A percentile compares a stretch with the other conserved stretches of the same genome.
phyloP scores from a whole-genome alignment of 2,113 vertebrate genomes.

The Eonycteris spelaea region DNA sequence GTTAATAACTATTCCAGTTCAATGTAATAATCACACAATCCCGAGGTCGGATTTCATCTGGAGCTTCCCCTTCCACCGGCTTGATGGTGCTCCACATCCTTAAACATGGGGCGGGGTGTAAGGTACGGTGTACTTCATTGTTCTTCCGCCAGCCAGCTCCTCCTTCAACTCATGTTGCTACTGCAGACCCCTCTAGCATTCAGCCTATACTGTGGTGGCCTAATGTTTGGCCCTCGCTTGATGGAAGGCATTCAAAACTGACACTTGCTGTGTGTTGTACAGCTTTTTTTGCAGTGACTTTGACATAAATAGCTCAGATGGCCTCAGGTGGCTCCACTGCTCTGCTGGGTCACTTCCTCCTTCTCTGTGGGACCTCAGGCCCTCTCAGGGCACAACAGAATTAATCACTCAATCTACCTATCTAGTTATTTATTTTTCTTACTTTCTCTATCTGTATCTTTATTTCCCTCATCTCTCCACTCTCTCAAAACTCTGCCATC shows the following conservation, averaged over 20 bases:
- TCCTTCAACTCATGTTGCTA: neutral
- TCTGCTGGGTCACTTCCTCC: neutral
- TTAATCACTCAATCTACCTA: neutral
- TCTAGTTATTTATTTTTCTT: neutral
- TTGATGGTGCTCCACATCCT: neutral
- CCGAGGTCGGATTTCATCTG: neutral
- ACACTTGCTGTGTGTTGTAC: neutral
- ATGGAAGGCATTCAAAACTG: neutral
- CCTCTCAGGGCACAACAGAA: rapidly evolving
- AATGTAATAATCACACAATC: neutral
- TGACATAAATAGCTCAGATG: too few relatives aligned
- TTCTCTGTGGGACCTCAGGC: neutral
- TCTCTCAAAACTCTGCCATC: neutral
- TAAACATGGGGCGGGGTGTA: rapidly evolving
- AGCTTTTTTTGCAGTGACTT: neutral
- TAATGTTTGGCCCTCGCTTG: neutral
- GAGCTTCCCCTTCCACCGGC: neutral
- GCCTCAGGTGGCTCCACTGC: neutral
- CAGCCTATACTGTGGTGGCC: neutral
- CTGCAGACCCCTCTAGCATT: neutral
- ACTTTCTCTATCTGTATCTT: neutral
- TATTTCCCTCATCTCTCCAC: too few relatives aligned
- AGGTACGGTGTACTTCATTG: rapidly evolving
- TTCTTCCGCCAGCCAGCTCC: neutral
- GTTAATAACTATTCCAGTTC: neutral